These are phyloP conservation scores for Drosophila niveifrons DNA, from an alignment of 2,888 invertebrate genomes.

Conservation along the genomic window DNA sequence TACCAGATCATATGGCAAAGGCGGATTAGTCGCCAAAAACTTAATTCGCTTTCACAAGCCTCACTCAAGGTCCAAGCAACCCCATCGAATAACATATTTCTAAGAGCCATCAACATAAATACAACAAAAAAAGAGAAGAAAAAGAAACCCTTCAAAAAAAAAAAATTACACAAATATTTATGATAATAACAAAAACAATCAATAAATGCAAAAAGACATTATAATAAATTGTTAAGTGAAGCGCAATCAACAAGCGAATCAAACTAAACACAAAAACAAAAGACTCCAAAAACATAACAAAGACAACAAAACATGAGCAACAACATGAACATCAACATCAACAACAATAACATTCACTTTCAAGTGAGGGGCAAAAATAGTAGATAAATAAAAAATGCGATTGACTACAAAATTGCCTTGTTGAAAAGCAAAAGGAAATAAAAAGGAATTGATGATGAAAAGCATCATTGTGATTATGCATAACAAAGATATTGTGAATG, in stretches of 20 bases:
- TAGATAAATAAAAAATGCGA: conserved; percentile 30
- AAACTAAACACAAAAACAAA: conserved; percentile 50
- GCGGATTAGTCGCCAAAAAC: conserved; percentile 1
- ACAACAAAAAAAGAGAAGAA: background rate
- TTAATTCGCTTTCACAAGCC: conserved; percentile 50
- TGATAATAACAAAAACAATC: conserved; percentile 67
- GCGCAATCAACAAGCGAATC: conserved; percentile 66
- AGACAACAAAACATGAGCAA: too few species aligned
- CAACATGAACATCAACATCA: conserved; percentile 25
- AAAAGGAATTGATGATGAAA: conserved; percentile 27
- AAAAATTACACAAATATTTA: conserved; percentile 60
- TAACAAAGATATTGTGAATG: conserved; percentile 67
- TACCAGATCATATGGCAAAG: conserved; percentile 9
- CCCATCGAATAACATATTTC: conserved; percentile 27
- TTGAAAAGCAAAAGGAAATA: conserved; percentile 29
- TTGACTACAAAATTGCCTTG: conserved; percentile 45
- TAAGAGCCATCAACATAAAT: conserved; percentile 27
- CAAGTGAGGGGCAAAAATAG: conserved; percentile 24
- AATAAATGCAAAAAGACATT: conserved; percentile 69
- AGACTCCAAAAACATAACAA: conserved; percentile 30
- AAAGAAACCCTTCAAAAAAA: conserved; percentile 24
- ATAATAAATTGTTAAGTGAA: conserved; percentile 60
- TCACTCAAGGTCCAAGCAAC: conserved; percentile 37
- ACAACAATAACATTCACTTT: conserved; percentile 63
- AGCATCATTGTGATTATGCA: conserved; percentile 57